phyloP scores from a whole-genome alignment of 2,888 invertebrate species.

The Lepidonotus clava region DNA sequence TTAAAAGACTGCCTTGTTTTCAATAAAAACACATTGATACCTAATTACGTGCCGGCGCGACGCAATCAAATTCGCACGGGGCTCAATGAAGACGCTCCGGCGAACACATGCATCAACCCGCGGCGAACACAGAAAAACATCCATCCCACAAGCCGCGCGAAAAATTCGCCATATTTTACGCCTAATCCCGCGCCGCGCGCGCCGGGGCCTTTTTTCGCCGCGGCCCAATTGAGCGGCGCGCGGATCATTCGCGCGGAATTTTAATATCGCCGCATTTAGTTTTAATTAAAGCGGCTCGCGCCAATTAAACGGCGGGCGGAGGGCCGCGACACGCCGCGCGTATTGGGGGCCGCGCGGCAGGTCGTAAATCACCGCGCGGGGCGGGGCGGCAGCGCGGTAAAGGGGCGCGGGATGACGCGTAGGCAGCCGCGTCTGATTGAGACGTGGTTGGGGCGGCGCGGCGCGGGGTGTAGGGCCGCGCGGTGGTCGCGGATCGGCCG shows the following conservation, averaged over 20 bases:
- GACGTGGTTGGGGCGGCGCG: neutral
- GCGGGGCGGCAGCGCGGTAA: conserved; percentile 46
- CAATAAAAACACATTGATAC: conserved; percentile 53
- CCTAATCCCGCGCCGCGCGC: conserved; percentile 9
- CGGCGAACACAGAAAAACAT: conserved; percentile 31
- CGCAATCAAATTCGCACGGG: conserved; percentile 30
- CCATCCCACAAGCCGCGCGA: conserved; percentile 28
- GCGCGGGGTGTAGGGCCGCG: neutral
- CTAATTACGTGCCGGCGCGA: conserved; percentile 7
- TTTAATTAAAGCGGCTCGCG: conserved; percentile 51
- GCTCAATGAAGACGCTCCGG: conserved; percentile 22
- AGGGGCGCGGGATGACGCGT: neutral
- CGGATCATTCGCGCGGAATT: conserved; percentile 46
- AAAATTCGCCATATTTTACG: conserved; percentile 44
- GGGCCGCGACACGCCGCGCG: neutral
- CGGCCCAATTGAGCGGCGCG: conserved; percentile 35
- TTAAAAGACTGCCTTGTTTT: conserved; percentile 43
- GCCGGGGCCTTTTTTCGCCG: conserved; percentile 29
- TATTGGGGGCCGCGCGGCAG: neutral
- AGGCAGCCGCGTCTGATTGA: conserved; percentile 43
- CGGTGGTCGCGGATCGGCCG: neutral
- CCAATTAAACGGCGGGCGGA: conserved; percentile 26
- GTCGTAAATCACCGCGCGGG: neutral
- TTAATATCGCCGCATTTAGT: conserved; percentile 54
- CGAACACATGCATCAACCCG: conserved; percentile 40